A percentile compares a stretch with the other conserved stretches of the same genome.
phyloP scores from a whole-genome alignment of 2,888 invertebrate species.

The Seira sanloemensis region DNA sequence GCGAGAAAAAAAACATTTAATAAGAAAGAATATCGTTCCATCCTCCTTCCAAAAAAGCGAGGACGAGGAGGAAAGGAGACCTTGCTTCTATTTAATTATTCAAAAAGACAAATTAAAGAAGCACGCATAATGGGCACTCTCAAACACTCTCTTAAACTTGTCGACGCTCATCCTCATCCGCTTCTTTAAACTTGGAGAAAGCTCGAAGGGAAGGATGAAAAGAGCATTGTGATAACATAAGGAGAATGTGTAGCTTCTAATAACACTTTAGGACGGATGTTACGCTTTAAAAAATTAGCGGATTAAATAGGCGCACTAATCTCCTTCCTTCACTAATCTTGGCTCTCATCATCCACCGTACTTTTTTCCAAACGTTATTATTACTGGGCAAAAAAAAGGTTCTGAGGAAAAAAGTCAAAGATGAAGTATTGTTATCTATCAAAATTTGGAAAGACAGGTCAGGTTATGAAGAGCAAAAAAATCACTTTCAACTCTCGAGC shows the following conservation, averaged over 20 bases:
- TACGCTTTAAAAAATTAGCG: slow-evolving; percentile 4
- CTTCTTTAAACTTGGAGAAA: neutral
- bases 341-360: neutral
- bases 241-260: neutral
- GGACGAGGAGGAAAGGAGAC: neutral
- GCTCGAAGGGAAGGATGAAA: neutral
- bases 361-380: too few species aligned
- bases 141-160: neutral
- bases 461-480: too few species aligned
- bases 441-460: too few species aligned
- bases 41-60: neutral
- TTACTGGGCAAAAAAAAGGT: too few species aligned
- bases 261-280: neutral
- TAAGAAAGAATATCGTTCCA: neutral
- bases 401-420: too few species aligned
- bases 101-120: slow-evolving; percentile 32
- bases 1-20: neutral
- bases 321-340: neutral
- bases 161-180: neutral
- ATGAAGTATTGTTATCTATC: too few species aligned
- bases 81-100: slow-evolving; percentile 27
- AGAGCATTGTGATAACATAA: neutral
- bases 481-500: too few species aligned
- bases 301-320: slow-evolving; percentile 14
- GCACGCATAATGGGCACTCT: slow-evolving; percentile 11